Base-by-base conservation (phyloP, 2,113 vertebrate genomes). In the Donacobius atricapilla region DNA sequence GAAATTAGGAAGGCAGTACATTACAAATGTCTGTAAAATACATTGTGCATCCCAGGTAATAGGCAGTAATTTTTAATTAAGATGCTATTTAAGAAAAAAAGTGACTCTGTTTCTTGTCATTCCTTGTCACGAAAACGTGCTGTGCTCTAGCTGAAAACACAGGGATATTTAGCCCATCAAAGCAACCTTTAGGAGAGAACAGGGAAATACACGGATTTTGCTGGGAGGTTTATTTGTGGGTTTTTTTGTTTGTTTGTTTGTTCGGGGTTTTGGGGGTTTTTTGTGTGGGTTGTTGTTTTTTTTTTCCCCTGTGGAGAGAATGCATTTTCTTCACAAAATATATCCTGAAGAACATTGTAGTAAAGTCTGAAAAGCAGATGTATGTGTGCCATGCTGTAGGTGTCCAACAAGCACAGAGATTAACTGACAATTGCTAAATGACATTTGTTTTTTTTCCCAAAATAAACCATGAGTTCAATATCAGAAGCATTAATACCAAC, bases 61-160 rank as follows among this genome's bases (percentile, higher is more conserved):
- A 15, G n/a, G 42, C 22, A 77, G 10, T 7, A 64, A 81, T 65
- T 95, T 90, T 83, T 13, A 95, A 89, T 48, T 50, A 75, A 81
- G 35, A 51, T 76, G 31, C 21, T 73, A 91, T 86, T 83, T 44
- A 61, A 64, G 76, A 58, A 78, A 92, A 64, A 83, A 64, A 57
- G n/a, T 54, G 57, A 15, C 58, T 87, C 35, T 82, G 35, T 70
- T 96, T 95, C 85, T 87, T 81, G 50, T 66, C 68, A n/a, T 77
- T 83, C 61, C 42, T 88, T 70, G 39, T 56, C 5, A 6, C 90
- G 90, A 96, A 96, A 96, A 88, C 60, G 35, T 0, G 0, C 78
- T 91, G 53, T 96, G 82, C 94, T 94, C 90, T 66, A 48, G 25
- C 40, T 61, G 77, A 63, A 90, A 93, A 92, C 78, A 93, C 77